A percentile compares a stretch with the other conserved stretches of the same genome.
Evolutionary conservation across 2,888 invertebrate species (phyloP).

Genomic region (Dichetophora obliterata): DNA sequence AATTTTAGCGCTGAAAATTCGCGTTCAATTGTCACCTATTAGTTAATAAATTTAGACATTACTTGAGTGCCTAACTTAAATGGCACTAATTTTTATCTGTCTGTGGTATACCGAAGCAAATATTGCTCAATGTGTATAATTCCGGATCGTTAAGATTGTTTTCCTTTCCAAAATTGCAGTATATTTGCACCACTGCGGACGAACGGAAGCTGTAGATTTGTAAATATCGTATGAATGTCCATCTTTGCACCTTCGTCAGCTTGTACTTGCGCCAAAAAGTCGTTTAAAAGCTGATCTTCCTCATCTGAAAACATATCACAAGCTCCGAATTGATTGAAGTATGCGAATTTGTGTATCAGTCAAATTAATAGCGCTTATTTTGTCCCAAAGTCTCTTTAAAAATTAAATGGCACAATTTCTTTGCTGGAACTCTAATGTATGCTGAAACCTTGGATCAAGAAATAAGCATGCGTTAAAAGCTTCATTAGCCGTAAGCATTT

Average conservation of each 20-base stretch:
- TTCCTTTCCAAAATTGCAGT: neutral
- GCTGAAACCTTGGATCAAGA: constrained; percentile 3
- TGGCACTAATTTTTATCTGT: neutral
- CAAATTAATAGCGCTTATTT: neutral
- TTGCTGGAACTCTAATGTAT: constrained; percentile 7
- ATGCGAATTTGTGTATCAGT: neutral
- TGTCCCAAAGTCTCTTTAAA: constrained; percentile 4
- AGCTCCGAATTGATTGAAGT: neutral
- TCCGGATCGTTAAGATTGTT: neutral
- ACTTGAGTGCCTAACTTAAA: neutral
- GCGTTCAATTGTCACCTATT: neutral
- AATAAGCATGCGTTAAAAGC: neutral
- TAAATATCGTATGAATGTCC: neutral
- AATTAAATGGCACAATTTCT: constrained; percentile 1
- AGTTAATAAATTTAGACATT: neutral
- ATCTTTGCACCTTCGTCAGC: neutral
- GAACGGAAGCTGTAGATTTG: neutral
- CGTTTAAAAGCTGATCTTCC: constrained; percentile 8
- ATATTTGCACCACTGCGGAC: neutral
- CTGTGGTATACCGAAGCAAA: neutral
- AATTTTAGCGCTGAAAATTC: neutral
- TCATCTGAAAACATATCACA: constrained; percentile 4
- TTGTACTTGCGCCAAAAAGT: neutral
- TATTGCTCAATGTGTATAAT: constrained; percentile 4
- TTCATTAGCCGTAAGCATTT: neutral